Base-by-base conservation (phyloP, 2,113 vertebrate species). In the Corvus cornix region DNA sequence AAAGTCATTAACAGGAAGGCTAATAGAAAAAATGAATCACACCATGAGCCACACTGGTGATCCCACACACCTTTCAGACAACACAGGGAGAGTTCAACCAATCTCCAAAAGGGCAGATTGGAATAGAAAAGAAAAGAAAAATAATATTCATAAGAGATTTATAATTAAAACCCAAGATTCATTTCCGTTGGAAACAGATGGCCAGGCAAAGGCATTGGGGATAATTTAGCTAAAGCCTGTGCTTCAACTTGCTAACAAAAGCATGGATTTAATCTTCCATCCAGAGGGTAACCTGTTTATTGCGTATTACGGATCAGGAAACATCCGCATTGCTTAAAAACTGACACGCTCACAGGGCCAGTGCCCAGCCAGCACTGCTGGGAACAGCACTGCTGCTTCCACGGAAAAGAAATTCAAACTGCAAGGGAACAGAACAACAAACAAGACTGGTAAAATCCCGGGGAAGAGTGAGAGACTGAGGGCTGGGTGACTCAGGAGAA, bases 181-280 rank as follows among this genome's bases (percentile, higher is more conserved):
- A 76, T 92, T 92, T 92, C 39, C 21, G 35, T 67, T 96, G 91
- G 79, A 92, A 91, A 93, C 85, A 96, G 84, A 95, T 97, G 89
- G 94, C 46, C 68, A 68, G 49, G 79, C 83, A 93, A 89, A 87
- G 49, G 86, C 84, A 93, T 87, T 87, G 23, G 85, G 84, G 77
- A 86, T 94, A 94, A 93, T 89, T 85, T 73, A 93, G 95, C 81
- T 89, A 95, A 96, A 96, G 80, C 84, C 66, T 78, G 83, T 70
- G 91, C 84, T 94, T 75, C 94, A 72, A 84, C 91, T 72, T 87
- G 66, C 81, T 94, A 84, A 93, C 94, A 95, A 91, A 93, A 92
- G 81, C 91, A 87, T 10, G 6, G 5, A 49, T 76, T 94, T 94
- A 89, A 94, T 89, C 87, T 73, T 43, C 74, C 77, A 76, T 76